Evolutionary conservation across 1,140 invertebrate genomes (phyloP).

Genomic region (Apis laboriosa): DNA sequence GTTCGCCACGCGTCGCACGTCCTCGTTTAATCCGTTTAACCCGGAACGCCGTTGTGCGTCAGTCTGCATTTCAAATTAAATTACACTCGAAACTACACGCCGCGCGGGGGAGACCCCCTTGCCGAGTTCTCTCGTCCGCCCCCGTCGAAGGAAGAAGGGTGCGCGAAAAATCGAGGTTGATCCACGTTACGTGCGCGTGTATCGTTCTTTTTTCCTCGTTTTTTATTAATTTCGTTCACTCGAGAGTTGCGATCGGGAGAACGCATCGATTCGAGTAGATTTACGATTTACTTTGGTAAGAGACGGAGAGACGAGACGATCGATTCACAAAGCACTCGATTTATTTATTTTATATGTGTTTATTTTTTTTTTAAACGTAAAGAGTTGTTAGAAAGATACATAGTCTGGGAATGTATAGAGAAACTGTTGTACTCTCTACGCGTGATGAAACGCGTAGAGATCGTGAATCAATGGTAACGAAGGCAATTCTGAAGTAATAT

Average conservation of each 20-base stretch:
- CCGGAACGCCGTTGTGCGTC: constrained; percentile 59
- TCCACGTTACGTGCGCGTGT: not conserved
- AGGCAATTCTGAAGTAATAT: not conserved
- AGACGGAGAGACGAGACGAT: too few relatives aligned
- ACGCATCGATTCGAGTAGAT: too few relatives aligned
- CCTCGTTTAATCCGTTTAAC: constrained; percentile 65
- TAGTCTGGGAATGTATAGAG: too few relatives aligned
- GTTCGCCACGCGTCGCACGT: constrained; percentile 59
- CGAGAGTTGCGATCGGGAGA: too few relatives aligned
- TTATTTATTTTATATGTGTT: too few relatives aligned
- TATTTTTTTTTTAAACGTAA: too few relatives aligned
- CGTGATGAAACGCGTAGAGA: not conserved
- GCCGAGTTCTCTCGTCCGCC: constrained; percentile 13
- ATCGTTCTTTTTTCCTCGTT: not conserved
- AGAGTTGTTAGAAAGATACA: too few relatives aligned
- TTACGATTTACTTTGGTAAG: too few relatives aligned
- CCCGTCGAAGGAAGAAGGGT: constrained; percentile 13
- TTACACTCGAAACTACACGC: constrained; percentile 57
- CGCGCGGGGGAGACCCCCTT: constrained; percentile 46
- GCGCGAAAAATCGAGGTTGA: not conserved
- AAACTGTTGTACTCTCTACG: too few relatives aligned
- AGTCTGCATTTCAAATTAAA: constrained; percentile 70
- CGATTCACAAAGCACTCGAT: too few relatives aligned
- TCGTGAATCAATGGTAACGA: not conserved
- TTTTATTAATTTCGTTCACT: not conserved